These are phyloP conservation scores for Serranus cabrilla DNA, from an alignment of 2,797 vertebrate genomes.

Conservation along the genomic window DNA sequence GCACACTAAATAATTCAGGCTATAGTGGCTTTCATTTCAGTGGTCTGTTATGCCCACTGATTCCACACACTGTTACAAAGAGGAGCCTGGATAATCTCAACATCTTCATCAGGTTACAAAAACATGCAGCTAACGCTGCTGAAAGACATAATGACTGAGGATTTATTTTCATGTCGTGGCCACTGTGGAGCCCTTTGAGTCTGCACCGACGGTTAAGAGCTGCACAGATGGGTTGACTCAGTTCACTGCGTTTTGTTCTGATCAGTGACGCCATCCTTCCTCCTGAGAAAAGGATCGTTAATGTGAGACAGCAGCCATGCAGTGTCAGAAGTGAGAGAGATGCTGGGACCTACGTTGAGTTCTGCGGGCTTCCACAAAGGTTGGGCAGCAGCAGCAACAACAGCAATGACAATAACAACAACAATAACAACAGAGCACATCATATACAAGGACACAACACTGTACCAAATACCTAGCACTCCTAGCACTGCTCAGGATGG, in stretches of 20 bases:
- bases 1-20: slow-evolving; percentile 51
- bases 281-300: slow-evolving; percentile 54
- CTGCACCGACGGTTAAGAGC: slow-evolving; percentile 1
- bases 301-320: slow-evolving; percentile 71
- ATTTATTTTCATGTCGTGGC: slow-evolving; percentile 13
- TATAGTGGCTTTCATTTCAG: slow-evolving; percentile 37
- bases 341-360: slow-evolving; percentile 86
- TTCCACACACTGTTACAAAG: slow-evolving; percentile 9
- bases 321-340: slow-evolving; percentile 74
- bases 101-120: slow-evolving; percentile 16
- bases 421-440: slow-evolving; percentile 85
- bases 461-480: slow-evolving; percentile 62
- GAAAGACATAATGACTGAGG: slow-evolving; percentile 15
- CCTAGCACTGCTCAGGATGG: slow-evolving; percentile 45
- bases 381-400: slow-evolving; percentile 82
- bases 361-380: slow-evolving; percentile 87
- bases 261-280: slow-evolving; percentile 59
- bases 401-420: slow-evolving; percentile 70
- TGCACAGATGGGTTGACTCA: slow-evolving; percentile 22
- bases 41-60: slow-evolving; percentile 19
- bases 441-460: slow-evolving; percentile 81
- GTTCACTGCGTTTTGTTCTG: slow-evolving; percentile 29
- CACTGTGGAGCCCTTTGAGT: slow-evolving; percentile 10
- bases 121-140: slow-evolving; percentile 11
- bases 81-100: slow-evolving; percentile 28